Conservation (phyloP, 2,113 vertebrate species). For the Hucho hucho region DNA sequence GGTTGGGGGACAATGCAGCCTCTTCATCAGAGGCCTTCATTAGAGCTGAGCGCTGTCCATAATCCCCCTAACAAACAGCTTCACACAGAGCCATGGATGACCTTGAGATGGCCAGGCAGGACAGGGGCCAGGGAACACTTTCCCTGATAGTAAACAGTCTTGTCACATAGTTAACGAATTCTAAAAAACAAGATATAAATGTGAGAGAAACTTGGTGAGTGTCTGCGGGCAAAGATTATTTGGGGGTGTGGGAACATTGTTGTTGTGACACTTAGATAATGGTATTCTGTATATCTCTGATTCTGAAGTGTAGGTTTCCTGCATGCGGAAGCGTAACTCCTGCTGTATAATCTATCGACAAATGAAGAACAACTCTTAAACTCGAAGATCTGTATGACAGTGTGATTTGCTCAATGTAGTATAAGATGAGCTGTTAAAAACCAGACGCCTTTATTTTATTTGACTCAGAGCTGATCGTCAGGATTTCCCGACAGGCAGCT, state of each 20-base stretch:
- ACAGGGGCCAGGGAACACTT: neutral
- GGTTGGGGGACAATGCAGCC: slow-evolving; percentile 44
- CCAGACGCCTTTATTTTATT: slow-evolving; percentile 30
- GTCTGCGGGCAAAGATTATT: neutral
- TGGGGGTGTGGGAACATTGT: slow-evolving; percentile 6
- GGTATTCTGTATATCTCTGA: neutral
- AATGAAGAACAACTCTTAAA: too few species aligned
- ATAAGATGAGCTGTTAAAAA: neutral
- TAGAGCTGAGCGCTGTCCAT: slow-evolving; percentile 57
- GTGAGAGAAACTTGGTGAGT: neutral
- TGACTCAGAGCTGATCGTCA: slow-evolving; percentile 64
- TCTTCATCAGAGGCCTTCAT: slow-evolving; percentile 59
- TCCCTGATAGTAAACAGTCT: slow-evolving; percentile 7
- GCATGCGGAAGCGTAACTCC: too few species aligned
- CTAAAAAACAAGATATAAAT: slow-evolving; percentile 5
- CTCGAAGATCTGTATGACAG: too few species aligned
- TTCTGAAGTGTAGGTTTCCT: slow-evolving; percentile 1
- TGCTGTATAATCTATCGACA: too few species aligned
- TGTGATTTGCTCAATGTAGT: neutral
- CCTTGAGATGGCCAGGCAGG: slow-evolving; percentile 42
- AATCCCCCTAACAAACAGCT: slow-evolving; percentile 41
- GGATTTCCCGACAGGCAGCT: slow-evolving; percentile 71
- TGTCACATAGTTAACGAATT: slow-evolving; percentile 37
- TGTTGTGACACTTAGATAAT: slow-evolving; percentile 14
- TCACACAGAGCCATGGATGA: slow-evolving; percentile 35